These are phyloP conservation scores for Zaprionus africanus DNA, from an alignment of 1,140 invertebrate genomes.

Conservation along the genomic window DNA sequence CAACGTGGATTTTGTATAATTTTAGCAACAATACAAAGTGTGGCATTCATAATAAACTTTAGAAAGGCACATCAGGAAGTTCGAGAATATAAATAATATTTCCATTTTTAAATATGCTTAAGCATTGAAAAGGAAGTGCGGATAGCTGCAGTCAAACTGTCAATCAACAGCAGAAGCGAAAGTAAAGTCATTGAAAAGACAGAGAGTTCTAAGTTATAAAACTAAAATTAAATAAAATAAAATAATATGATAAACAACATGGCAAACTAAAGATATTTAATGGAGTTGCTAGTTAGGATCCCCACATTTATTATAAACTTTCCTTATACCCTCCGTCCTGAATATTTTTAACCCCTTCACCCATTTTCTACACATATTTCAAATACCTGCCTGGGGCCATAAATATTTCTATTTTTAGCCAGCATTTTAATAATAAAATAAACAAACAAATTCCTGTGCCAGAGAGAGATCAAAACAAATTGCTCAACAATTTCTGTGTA, in stretches of 20 bases:
- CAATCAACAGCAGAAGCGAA: background rate
- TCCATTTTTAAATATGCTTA: background rate
- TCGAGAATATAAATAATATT: background rate
- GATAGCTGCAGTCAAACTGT: background rate
- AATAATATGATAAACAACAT: background rate
- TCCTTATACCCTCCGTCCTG: background rate
- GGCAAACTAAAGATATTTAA: too few relatives aligned
- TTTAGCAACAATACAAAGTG: background rate
- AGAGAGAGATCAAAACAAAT: background rate
- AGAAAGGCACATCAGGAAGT: conserved; percentile 4
- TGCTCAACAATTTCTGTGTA: background rate
- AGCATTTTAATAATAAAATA: conserved; percentile 1
- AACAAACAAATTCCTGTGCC: conserved; percentile 1
- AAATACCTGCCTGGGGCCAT: background rate
- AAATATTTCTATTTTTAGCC: conserved; percentile 1
- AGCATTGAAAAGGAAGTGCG: background rate
- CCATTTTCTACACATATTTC: background rate
- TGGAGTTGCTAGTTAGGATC: too few relatives aligned
- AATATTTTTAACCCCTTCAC: background rate
- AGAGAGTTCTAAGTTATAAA: background rate
- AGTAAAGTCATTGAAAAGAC: background rate
- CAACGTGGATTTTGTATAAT: background rate
- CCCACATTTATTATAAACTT: too few relatives aligned
- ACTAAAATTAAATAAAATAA: background rate
- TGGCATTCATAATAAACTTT: background rate